Conservation (phyloP, 2,888 invertebrate species). For the Linnaemya tessellans region DNA sequence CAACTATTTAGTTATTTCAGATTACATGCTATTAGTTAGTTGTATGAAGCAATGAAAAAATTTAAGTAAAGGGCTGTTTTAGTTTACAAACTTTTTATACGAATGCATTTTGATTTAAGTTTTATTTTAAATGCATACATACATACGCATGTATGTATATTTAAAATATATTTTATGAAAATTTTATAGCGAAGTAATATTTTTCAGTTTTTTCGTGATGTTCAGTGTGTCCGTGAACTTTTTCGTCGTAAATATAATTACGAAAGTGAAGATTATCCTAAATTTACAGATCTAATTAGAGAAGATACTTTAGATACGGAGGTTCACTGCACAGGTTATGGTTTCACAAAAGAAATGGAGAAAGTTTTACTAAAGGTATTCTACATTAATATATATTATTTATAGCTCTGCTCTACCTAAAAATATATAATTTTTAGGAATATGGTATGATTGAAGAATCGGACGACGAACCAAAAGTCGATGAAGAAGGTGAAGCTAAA, state of each 20-base stretch:
- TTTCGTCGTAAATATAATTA: slow-evolving; percentile 95
- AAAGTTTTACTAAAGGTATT: slow-evolving; percentile 86
- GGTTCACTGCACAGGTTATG: slow-evolving; percentile 96
- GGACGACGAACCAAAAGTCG: slow-evolving; percentile 77
- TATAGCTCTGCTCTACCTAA: neutral
- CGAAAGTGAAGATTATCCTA: slow-evolving; percentile 92
- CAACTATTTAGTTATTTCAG: too few relatives aligned
- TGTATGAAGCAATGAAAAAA: too few relatives aligned
- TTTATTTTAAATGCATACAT: too few relatives aligned
- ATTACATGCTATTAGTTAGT: too few relatives aligned
- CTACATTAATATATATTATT: neutral
- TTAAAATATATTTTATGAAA: too few relatives aligned
- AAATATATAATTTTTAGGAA: slow-evolving; percentile 79
- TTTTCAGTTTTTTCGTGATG: slow-evolving; percentile 95
- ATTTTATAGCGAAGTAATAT: too few relatives aligned
- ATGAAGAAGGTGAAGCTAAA: slow-evolving; percentile 75
- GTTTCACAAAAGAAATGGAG: slow-evolving; percentile 92
- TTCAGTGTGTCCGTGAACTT: slow-evolving; percentile 94
- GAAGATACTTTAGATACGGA: slow-evolving; percentile 94
- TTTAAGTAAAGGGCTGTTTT: too few relatives aligned
- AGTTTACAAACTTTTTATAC: too few relatives aligned
- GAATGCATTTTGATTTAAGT: too few relatives aligned
- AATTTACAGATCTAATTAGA: slow-evolving; percentile 89
- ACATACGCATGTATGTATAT: too few relatives aligned
- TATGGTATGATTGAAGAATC: slow-evolving; percentile 84